Evolutionary conservation across 2,113 vertebrate genomes (phyloP), one percentile per base, ranked within the genome.

Genomic region (Piprites chloris): DNA sequence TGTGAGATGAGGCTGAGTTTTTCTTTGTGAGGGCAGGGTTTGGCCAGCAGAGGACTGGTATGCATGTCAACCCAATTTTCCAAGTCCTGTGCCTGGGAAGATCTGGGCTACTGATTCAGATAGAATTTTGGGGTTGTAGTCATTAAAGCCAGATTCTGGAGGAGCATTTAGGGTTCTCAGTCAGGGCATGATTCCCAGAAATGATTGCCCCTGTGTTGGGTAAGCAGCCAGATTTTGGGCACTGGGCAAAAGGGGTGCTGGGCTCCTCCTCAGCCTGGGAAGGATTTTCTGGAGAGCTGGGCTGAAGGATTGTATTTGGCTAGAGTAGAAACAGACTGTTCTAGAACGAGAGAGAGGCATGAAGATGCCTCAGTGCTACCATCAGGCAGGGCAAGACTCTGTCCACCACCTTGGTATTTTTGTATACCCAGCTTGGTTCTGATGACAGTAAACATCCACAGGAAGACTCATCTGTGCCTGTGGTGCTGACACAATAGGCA

Each of bases 201-300:
- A 23, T 1, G 0, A 33, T 32, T 11, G 1, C 17, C 17, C 16
- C 28, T 8, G 0, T 9, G 30, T 58, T 46, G 41, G 22, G 17
- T 32, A 50, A 81, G 33, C 15, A 79, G 33, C 7, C 47, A 37
- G 66, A 65, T 35, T 82, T 33, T 78, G 42, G 35, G 28, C 1
- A 11, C 32, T 44, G 50, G 42, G 56, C 17, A 50, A 16, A 27
- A 41, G 49, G 11, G 23, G 9, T 56, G 9, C 53, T 80, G 62
- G 27, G 32, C 21, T 89, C 5, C 7, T 68, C 13, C 42, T 74
- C 42, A 46, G 59, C 16, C 35, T 17, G 10, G n/a, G 12, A 16
- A 6, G 9, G 2, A 35, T 66, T n/a, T 85, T 66, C 21, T 50
- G 50, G 59, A 92, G 58, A 69, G 24, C 86, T 56, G 35, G 27